A percentile compares a stretch with the other conserved stretches of the same genome.
phyloP scores from a whole-genome alignment of 2,888 invertebrate genomes.

The Meghimatium bilineatum region DNA sequence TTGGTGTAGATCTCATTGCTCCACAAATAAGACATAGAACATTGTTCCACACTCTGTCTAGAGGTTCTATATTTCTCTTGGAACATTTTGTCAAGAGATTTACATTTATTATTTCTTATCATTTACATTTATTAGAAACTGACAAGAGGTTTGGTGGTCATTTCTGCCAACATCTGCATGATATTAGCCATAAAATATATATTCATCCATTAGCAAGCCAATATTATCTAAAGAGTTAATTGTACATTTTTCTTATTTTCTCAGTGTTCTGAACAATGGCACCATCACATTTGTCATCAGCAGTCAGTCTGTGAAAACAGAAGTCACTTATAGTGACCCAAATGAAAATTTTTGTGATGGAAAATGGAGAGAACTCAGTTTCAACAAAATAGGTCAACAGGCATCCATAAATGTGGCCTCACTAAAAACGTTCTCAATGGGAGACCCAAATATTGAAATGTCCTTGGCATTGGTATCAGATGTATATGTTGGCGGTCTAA shows the following conservation, averaged over 20 bases:
- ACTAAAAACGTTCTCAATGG: conserved; percentile 52
- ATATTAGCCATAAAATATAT: too few species aligned
- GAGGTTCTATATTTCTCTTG: too few species aligned
- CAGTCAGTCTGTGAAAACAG: conserved; percentile 55
- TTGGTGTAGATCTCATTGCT: too few species aligned
- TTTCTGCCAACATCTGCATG: too few species aligned
- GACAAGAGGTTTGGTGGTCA: too few species aligned
- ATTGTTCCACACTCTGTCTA: too few species aligned
- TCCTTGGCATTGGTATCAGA: conserved; percentile 61
- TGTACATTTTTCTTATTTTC: background rate
- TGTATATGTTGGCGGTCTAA: conserved; percentile 72
- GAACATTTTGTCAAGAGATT: too few species aligned
- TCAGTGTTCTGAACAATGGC: conserved; percentile 63
- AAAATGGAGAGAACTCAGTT: conserved; percentile 61
- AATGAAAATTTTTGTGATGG: conserved; percentile 67
- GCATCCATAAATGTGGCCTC: conserved; percentile 59
- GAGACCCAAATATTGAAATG: conserved; percentile 57
- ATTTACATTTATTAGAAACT: too few species aligned
- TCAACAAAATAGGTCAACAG: conserved; percentile 62
- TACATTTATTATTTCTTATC: too few species aligned
- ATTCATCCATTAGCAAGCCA: too few species aligned
- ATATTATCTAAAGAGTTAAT: too few species aligned
- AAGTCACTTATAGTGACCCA: conserved; percentile 57
- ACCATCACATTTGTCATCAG: conserved; percentile 67
- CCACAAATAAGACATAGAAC: too few species aligned